Percentiles rank a stretch among this genome's conserved stretches.
Evolutionary conservation across 2,888 invertebrate genomes (phyloP).

Genomic region (Congeria kusceri): DNA sequence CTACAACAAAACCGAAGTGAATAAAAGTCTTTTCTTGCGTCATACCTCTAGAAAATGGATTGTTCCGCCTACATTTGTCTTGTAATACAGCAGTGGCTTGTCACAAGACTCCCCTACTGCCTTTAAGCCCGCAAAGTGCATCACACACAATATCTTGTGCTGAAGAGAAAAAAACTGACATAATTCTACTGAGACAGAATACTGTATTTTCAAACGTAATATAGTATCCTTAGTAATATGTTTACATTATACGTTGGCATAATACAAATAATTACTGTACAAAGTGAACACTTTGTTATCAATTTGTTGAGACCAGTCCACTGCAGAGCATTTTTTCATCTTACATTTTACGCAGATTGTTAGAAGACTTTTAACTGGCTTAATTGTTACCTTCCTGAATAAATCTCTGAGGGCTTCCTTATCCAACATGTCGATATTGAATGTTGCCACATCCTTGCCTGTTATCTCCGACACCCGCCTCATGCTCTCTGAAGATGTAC

Average conservation of each 20-base stretch:
- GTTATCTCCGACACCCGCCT: constrained; percentile 92
- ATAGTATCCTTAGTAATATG: no score
- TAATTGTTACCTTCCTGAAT: constrained; percentile 88
- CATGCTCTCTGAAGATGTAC: constrained; percentile 88
- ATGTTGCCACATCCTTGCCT: constrained; percentile 89
- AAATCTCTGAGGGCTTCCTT: constrained; percentile 88
- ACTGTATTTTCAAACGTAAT: no score
- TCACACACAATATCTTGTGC: constrained; percentile 97
- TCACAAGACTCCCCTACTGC: constrained; percentile 98
- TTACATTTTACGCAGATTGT: no score
- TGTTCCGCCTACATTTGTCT: constrained; percentile 96
- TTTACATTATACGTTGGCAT: no score
- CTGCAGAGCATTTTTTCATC: no score
- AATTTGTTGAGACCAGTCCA: no score
- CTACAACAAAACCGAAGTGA: neutral
- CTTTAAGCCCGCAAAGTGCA: constrained; percentile 98
- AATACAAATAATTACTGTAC: no score
- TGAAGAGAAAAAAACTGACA: constrained; percentile 86
- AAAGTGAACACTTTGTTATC: no score
- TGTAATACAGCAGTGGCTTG: constrained; percentile 96
- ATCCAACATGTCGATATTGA: constrained; percentile 91
- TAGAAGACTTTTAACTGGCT: neutral
- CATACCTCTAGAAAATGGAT: constrained; percentile 95
- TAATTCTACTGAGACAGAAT: no score
- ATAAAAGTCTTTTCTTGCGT: no score